Base-by-base conservation (phyloP, 2,797 vertebrate species). In the Acropternis orthonyx region DNA sequence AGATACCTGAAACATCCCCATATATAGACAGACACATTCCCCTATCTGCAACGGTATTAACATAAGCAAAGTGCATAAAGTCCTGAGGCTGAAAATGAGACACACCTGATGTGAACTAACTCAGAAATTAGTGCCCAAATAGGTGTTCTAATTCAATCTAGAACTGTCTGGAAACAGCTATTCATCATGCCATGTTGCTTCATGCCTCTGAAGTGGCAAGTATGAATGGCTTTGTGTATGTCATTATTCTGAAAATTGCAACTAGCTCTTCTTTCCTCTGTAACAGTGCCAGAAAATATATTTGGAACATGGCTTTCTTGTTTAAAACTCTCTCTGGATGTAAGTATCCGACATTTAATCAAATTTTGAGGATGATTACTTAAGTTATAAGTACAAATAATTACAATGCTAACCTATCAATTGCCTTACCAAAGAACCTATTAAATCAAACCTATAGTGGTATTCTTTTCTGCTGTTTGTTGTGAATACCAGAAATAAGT, bases 311-410 rank as follows among this genome's bases (percentile, higher is more conserved):
- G 20, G 48, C 17, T 96, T 92, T 92, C 55, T 43, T 67, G 65
- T 69, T 85, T 72, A 75, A 91, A 89, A 86, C 48, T 88, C 86
- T 88, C 77, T 92, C 78, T 91, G 77, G 80, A 86, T 9, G 2
- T 28, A 93, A 93, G 55, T n/a, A 89, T 71, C 72, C 44, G 20
- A 79, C 39, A 91, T 24, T 28, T 52, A 93, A 76, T 86, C 75
- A 93, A 51, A 91, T 81, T 91, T 58, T 85, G 85, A 93, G 51
- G 46, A 80, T 88, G 46, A 94, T 86, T 91, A 78, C 76, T 92
- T 89, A 55, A 67, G 41, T 69, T 91, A 7, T 39, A 94, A 88
- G 44, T 69, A 75, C n/a, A 76, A 89, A 91, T 66, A 95, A 79
- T 61, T 51, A 83, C 52, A 83, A 43, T 0, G 2, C 24, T 68